Base-by-base conservation (phyloP, 1,140 invertebrate species). In the Calephelis virginiensis region DNA sequence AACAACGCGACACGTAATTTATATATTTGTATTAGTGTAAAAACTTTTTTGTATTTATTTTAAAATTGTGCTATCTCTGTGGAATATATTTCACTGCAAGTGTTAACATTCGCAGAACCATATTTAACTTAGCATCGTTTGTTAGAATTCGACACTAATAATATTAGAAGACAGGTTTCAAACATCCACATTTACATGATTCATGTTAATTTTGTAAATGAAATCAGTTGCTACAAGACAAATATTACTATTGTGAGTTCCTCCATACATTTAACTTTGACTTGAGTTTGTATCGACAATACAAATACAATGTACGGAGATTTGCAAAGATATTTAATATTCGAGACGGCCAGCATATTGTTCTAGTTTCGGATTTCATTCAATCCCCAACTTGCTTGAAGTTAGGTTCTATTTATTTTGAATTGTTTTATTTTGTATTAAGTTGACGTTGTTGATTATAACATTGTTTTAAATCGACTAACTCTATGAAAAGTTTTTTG, bases 241-340 rank as follows among this genome's bases (percentile, higher is more conserved):
- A 56, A 56, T 56, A 56, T 11, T 6, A 28, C 53, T 56, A 56
- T 56, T 56, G 53, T 38, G 28, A 37, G 53, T 56, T 56, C 37
- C 53, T 17, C 53, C 17, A 56, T 28, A 56, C 53, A 28, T 56
- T 56, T 28, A 56, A 56, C 9, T 56, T 56, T 56, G 53, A 56
- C 28, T 56, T 56, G 53, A 56, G 53, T 56, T 56, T 12, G 53
- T 56, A 56, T 56, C 53, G 53, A 17, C 28, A 56, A 17, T 37
- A 14, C 53, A 56, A 56, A 56, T 56, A 56, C 53, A 37, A 56
- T 12, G 53, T 56, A 1, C 17, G 53, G 12, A 28, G 53, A 37
- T 56, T 56, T 56, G 53, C 37, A 56, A 56, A 56, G 53, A 56
- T 56, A 56, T 56, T 56, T 56, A 56, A 56, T 56, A 56, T 56